Evolutionary conservation across 2,797 vertebrate species (phyloP), one percentile per base, ranked within the genome.

Genomic region (Dendrocincla fuliginosa): DNA sequence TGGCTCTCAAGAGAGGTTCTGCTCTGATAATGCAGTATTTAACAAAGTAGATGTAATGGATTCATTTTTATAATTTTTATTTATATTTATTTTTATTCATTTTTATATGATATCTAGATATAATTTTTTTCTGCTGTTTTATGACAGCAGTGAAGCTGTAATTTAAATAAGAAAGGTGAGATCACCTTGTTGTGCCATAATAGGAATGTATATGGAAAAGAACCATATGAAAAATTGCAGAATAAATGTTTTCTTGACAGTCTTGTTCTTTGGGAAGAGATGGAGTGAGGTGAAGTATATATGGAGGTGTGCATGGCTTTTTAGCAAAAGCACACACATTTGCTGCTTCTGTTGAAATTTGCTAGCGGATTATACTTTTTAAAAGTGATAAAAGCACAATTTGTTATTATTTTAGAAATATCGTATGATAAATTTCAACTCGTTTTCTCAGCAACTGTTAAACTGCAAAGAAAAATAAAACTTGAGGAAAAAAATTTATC

Each of bases 51-150:
- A 17, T 64, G 11, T 75, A 60, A 77, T 32, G 10, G 37, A 19
- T 89, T 84, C 10, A 41, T 80, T 93, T 90, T 87, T 75, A 41
- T 79, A 77, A 42, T 56, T 87, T 91, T 59, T 83, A 14, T 39
- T 35, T 35, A 35, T 35, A 35, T 35, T 35, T 35, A 35, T 35
- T 35, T 35, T 35, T 35, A 35, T 35, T 35, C 35, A 35, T 35
- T 35, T 35, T 8, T 35, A 35, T 35, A 35, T 35, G 35, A 35
- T 35, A 35, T 35, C 35, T 35, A 35, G 7, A 8, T 42, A 18
- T 79, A 74, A 42, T 56, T 87, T 91, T 59, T 83, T 14, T 39
- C 39, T 35, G 35, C 35, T 6, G 3, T 70, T 73, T 84, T 42
- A 35, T 20, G 81, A 53, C 33, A 68, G 47, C 44, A 44, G 2